Base-by-base conservation (phyloP, 2,797 vertebrate species). In the Acipenser transmontanus region DNA sequence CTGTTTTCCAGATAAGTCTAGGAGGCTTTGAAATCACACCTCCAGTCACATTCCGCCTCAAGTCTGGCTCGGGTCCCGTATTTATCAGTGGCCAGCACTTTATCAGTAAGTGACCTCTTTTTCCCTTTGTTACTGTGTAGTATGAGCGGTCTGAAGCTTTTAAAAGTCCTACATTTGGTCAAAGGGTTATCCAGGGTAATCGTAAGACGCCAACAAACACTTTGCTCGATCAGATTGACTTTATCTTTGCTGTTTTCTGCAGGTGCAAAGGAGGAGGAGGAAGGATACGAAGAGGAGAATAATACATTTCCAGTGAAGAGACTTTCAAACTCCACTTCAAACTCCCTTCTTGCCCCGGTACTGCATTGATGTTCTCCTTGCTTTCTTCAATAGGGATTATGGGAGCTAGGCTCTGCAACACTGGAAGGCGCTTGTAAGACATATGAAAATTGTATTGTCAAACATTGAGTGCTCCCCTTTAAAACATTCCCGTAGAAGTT, bases 41-140 rank as follows among this genome's bases (percentile, higher is more conserved):
- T 51, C 91, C 91, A 0, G 85, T 91, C 47, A 89, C 87, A 51
- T 91, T 92, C 71, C 87, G 87, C 59, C 85, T 92, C 59, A 87
- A 87, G 77, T 88, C 87, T 0, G 91, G 91, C 12, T 85, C 86
- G 7, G 91, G 91, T 20, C 91, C 91, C 1, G 84, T 92, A 66
- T 82, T 91, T 74, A 91, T 92, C 76, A 92, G 89, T 2, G 91
- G 91, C 61, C 90, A 92, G 66, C 91, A 92, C 81, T 90, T 92
- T 77, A 82, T 91, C 51, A 88, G 91, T 92, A 76, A 90, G 91
- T 88, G 61, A 66, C 8, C n/a, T 14, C 2, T 11, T 7, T 57
- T 50, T 6, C 7, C 1, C 7, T 11, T 7, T 20, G 20, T 34
- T 8, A 49, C 34, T 34, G 34, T 34, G 34, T 34, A 34, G 34